phyloP scores from a whole-genome alignment of 2,888 invertebrate species.

The Rhogogaster chlorosoma region DNA sequence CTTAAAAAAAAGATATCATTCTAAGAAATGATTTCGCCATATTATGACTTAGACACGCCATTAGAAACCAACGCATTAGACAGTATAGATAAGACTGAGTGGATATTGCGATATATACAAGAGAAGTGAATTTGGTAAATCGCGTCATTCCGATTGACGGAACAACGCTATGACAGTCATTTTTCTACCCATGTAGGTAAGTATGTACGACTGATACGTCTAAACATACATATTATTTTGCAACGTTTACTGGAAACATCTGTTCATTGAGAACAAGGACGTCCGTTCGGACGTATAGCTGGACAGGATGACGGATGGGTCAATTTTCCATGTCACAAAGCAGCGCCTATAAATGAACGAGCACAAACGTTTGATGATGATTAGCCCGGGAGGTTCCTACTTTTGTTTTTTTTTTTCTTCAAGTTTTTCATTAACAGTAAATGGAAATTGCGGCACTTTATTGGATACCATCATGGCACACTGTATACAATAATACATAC shows the following conservation, averaged over 20 bases:
- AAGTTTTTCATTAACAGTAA: neutral
- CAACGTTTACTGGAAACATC: constrained; percentile 41
- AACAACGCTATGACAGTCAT: neutral
- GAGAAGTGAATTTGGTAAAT: constrained; percentile 30
- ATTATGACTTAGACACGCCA: neutral
- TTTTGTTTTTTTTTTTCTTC: neutral
- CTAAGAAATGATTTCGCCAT: neutral
- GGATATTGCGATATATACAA: constrained; percentile 24
- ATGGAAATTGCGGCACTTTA: neutral
- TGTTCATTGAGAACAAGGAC: constrained; percentile 47
- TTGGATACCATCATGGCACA: neutral
- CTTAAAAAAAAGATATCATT: neutral
- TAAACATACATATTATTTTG: constrained; percentile 30
- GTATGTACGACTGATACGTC: neutral
- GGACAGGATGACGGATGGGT: constrained; percentile 48
- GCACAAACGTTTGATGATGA: constrained; percentile 12
- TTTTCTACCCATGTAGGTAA: constrained; percentile 14
- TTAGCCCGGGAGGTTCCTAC: neutral
- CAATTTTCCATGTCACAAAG: constrained; percentile 48
- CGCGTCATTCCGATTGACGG: constrained; percentile 12
- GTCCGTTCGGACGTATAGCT: constrained; percentile 26
- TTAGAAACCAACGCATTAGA: neutral
- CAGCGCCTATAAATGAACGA: neutral
- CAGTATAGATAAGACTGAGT: constrained; percentile 42
- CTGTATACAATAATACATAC: neutral